Evolutionary conservation across 2,888 invertebrate genomes (phyloP), one percentile per base, ranked within the genome.

Genomic region (Eretmocerus hayati): DNA sequence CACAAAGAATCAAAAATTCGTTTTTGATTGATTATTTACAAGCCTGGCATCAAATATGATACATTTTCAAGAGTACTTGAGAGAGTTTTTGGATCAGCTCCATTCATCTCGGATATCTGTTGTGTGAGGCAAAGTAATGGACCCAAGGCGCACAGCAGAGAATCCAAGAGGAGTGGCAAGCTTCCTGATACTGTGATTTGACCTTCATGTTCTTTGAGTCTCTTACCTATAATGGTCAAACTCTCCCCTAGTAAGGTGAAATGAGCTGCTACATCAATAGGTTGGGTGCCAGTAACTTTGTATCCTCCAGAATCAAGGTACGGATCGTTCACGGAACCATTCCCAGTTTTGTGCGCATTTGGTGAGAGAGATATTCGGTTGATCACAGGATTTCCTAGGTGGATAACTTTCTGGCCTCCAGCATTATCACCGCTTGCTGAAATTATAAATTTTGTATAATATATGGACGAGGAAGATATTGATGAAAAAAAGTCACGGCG

Each of bases 101-200:
- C 71, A 32, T 71, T 64, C n/a, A 75, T 57, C 60, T 85, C 85
- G 0, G 90, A 88, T 31, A 94, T 75, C 59, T 89, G 87, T 58
- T 87, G 85, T 0, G 90, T 87, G 49, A 95, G 78, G 64, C 90
- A 87, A 59, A 93, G 76, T 46, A 96, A 74, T 6, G 95, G 93
- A 2, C 88, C 93, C 58, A 94, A 76, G 2, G 94, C 89, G 72
- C 95, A 95, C 23, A 96, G 77, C 52, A 95, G 73, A 2, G 94
- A 93, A 74, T 96, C 95, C 55, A 96, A 74, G 13, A 96, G 76
- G 13, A 95, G 92, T 0, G 94, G 94, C 49, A 95, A 78, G 51
- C 92, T 93, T 0, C 94, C 95, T 0, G 93, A 94, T 15, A 95
- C 93, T 0, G 94, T 92, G 54, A 94, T 92, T 72, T 93, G 90